phyloP scores from a whole-genome alignment of 2,888 invertebrate genomes.

The Escarpia spicata region DNA sequence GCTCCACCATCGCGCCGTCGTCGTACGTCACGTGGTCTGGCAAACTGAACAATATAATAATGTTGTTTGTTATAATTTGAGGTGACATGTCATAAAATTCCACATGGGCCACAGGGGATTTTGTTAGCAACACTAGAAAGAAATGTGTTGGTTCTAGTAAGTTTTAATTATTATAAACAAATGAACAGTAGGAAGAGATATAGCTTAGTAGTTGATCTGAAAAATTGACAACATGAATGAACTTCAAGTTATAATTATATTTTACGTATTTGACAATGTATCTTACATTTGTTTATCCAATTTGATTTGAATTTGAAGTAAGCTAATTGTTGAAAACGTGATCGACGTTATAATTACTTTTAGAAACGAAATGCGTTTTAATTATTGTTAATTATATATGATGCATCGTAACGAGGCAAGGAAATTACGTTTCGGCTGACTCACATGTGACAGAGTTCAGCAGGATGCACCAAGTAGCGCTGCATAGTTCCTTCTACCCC shows the following conservation, averaged over 20 bases:
- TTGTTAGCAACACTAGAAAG: not conserved
- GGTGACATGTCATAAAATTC: not conserved
- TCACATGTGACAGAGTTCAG: not conserved
- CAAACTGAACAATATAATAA: not conserved
- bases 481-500: conserved; percentile 1
- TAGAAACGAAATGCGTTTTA: not conserved
- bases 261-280: too few relatives aligned
- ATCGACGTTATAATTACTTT: not conserved
- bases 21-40: conserved; percentile 14
- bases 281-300: too few relatives aligned
- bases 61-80: not conserved
- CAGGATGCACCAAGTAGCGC: not conserved
- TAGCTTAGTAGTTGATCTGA: not conserved
- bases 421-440: not conserved
- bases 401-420: too few relatives aligned
- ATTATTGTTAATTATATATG: too few relatives aligned
- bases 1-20: conserved; percentile 20
- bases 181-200: not conserved
- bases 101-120: not conserved
- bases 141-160: not conserved
- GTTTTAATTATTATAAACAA: not conserved
- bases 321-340: too few relatives aligned
- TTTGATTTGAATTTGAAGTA: too few relatives aligned
- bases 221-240: not conserved
- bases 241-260: not conserved